Conservation (phyloP, 2,888 invertebrate species). For the Eustalomyia histrio region DNA sequence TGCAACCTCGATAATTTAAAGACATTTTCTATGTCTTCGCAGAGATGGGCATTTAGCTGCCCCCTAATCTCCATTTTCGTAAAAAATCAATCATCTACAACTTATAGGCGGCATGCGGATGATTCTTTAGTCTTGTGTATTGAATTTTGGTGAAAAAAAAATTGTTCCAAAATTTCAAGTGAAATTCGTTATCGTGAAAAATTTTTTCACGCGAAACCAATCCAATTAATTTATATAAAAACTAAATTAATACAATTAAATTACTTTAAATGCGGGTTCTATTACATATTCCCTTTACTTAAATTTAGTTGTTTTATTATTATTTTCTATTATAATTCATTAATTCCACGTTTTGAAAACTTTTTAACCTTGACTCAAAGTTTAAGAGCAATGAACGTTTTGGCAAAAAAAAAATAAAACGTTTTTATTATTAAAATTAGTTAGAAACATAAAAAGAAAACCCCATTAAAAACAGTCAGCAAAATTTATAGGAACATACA, state of each 20-base stretch:
- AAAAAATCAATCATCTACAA: too few species aligned
- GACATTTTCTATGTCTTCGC: too few species aligned
- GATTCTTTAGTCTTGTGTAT: too few species aligned
- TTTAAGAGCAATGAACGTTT: slow-evolving; percentile 76
- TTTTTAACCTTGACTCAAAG: slow-evolving; percentile 73
- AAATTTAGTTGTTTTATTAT: slow-evolving; percentile 1
- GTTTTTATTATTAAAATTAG: slow-evolving; percentile 63
- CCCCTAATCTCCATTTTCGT: too few species aligned
- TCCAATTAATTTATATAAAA: too few species aligned
- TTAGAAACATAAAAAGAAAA: slow-evolving; percentile 43
- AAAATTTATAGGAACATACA: slow-evolving; percentile 5
- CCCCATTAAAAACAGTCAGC: slow-evolving; percentile 10
- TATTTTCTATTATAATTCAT: slow-evolving; percentile 17
- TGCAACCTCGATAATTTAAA: too few species aligned
- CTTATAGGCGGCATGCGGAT: too few species aligned
- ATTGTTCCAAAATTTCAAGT: too few species aligned
- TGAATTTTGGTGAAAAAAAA: too few species aligned
- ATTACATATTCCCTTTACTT: slow-evolving; percentile 17
- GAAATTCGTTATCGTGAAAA: too few species aligned
- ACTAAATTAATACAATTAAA: neutral
- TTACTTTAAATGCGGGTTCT: slow-evolving; percentile 20
- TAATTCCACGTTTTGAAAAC: slow-evolving; percentile 38
- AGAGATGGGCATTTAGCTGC: too few species aligned
- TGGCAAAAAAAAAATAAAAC: slow-evolving; percentile 70
- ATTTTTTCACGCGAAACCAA: too few species aligned